These are phyloP conservation scores for Scytalopus superciliaris DNA, from an alignment of 2,113 vertebrate genomes.

Conservation along the genomic window DNA sequence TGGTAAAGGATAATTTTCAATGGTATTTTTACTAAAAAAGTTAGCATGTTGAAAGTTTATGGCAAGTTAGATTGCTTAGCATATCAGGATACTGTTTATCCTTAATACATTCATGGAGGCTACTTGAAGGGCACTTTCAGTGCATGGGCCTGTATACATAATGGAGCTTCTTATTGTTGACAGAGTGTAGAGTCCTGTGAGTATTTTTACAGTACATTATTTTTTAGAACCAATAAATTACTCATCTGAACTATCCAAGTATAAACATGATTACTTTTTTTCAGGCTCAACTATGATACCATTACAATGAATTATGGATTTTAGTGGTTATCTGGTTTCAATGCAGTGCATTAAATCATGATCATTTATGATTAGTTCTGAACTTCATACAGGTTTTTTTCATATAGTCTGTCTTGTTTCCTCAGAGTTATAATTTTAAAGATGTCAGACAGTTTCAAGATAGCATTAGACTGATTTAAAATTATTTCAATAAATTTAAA, in stretches of 20 bases:
- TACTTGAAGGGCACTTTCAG: constrained; percentile 8
- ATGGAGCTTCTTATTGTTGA: constrained; percentile 25
- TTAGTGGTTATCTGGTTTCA: constrained; percentile 29
- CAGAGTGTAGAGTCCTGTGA: not conserved
- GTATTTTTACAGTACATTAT: constrained; percentile 50
- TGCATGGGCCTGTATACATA: not conserved
- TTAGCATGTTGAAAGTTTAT: not conserved
- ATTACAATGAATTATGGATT: constrained; percentile 41
- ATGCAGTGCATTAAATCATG: not conserved
- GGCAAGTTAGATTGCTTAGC: not conserved
- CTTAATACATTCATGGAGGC: not conserved
- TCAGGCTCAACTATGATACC: constrained; percentile 21
- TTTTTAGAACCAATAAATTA: constrained; percentile 66
- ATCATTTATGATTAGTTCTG: constrained; percentile 15
- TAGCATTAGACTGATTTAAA: not conserved
- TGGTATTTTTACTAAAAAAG: not conserved
- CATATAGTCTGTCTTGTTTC: not conserved
- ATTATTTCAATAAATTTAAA: not conserved
- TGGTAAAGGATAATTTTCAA: not conserved
- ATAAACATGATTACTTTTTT: constrained; percentile 49
- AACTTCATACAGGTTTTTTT: not conserved
- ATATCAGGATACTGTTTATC: not conserved
- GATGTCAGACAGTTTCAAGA: not conserved
- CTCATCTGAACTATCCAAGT: not conserved
- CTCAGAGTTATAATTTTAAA: not conserved